A percentile compares a stretch with the other conserved stretches of the same genome.
These are phyloP conservation scores for Mechanitis messenoides DNA, from an alignment of 2,888 invertebrate genomes.

Conservation along the genomic window DNA sequence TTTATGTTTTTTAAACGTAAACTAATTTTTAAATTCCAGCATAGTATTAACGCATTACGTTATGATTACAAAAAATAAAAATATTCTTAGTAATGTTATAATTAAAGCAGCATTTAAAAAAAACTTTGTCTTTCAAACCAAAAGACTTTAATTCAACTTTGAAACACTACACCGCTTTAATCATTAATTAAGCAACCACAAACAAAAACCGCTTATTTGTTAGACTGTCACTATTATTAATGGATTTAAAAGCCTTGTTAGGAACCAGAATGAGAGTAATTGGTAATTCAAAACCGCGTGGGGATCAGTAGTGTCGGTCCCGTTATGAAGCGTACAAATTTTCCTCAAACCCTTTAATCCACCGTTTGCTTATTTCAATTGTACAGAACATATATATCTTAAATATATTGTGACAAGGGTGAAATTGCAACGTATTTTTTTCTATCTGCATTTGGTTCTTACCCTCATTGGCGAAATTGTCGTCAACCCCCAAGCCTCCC, in stretches of 20 bases:
- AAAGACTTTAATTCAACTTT: neutral
- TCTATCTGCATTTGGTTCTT: slow-evolving; percentile 20
- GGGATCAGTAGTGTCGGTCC: slow-evolving; percentile 42
- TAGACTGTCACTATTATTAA: slow-evolving; percentile 28
- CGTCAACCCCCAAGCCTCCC: slow-evolving; percentile 42
- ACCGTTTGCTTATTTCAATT: slow-evolving; percentile 71
- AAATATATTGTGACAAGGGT: slow-evolving; percentile 14
- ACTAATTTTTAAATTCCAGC: too few relatives aligned
- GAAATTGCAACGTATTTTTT: slow-evolving; percentile 14
- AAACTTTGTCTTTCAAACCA: too few relatives aligned
- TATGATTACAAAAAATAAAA: too few relatives aligned
- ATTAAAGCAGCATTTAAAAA: too few relatives aligned
- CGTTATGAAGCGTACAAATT: slow-evolving; percentile 71
- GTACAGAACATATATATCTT: slow-evolving; percentile 29
- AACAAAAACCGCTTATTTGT: slow-evolving; percentile 25
- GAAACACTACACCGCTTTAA: slow-evolving; percentile 12
- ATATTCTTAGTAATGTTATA: neutral
- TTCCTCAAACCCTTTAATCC: slow-evolving; percentile 74
- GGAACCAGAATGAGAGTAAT: slow-evolving; percentile 58
- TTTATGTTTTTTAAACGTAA: neutral
- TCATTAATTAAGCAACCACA: slow-evolving; percentile 22
- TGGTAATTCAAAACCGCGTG: slow-evolving; percentile 72
- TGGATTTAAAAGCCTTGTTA: slow-evolving; percentile 31
- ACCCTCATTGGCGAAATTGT: slow-evolving; percentile 63
- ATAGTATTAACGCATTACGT: neutral